These are phyloP conservation scores for Merluccius polli DNA, from an alignment of 2,797 vertebrate species.

Conservation along the genomic window DNA sequence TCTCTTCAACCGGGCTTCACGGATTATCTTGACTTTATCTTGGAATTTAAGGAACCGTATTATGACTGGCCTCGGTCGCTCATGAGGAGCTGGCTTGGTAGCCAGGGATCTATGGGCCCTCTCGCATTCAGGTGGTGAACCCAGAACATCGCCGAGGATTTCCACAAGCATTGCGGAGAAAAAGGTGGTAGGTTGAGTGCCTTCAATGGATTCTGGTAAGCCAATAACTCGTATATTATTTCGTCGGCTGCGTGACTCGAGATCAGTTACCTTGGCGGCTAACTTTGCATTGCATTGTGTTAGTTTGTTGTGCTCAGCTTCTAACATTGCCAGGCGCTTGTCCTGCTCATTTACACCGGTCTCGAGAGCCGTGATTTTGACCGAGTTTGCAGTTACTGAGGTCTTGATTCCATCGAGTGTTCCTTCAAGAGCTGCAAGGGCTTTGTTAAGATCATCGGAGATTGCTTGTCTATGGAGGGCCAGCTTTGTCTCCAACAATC, in stretches of 20 bases:
- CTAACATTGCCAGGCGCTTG: no score
- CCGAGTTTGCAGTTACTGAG: no score
- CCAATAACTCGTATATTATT: neutral
- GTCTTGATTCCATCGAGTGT: no score
- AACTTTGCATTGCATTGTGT: neutral
- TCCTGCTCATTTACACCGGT: no score
- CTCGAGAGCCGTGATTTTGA: no score
- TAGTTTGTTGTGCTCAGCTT: neutral
- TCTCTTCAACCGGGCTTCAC: neutral
- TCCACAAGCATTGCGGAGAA: neutral
- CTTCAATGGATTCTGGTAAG: constrained; percentile 1
- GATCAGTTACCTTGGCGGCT: neutral
- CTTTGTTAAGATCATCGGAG: no score
- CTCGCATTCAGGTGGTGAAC: neutral
- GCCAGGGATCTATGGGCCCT: neutral
- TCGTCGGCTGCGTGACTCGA: neutral
- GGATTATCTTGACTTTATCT: neutral
- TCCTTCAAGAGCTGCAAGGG: no score
- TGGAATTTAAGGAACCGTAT: neutral
- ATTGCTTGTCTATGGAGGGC: no score
- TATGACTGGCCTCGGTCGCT: neutral
- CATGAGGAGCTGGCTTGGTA: neutral
- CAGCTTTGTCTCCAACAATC: no score
- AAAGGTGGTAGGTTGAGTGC: neutral
- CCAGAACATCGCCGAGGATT: neutral